Base-by-base conservation (phyloP, 2,888 invertebrate species). In the Euzophera pinguis region DNA sequence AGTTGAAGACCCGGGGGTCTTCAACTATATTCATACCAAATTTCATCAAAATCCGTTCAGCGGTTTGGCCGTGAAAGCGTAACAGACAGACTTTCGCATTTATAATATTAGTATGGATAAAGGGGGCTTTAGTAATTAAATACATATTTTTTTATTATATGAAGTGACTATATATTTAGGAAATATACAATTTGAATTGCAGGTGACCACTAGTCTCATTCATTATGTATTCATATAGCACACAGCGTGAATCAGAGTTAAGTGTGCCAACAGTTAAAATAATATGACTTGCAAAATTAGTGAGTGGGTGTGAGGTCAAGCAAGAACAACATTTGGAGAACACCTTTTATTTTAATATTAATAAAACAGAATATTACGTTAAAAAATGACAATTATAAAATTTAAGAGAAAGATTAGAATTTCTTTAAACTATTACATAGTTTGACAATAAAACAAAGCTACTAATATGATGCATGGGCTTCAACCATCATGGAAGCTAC, bases 361-460 rank as follows among this genome's bases (percentile, higher is more conserved):
- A 77, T 85, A 87, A 87, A 90, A 89, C 88, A 86, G 84, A 84
- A 86, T 84, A 80, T 84, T 85, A 86, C 65, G 78, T 84, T 83
- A 84, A 81, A 81, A 71, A 78, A 74, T 70, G 69, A 72, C 50
- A 50, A 50, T 77, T 76, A 68, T 73, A 71, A 78, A 81, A 75
- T 74, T 62, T 75, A 75, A 56, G 75, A 73, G 61, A 73, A 69
- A 66, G 70, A 79, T 85, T 80, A 84, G 77, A 82, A 75, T 60
- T 64, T 69, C 16, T 39, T 58, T 73, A 66, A 75, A 78, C 76
- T 74, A 75, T 73, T 67, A 75, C 72, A 73, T 69, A 67, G 67
- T 71, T 69, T 64, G 62, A 66, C 55, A 62, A 62, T 41, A 54
- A 57, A 58, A 50, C 22, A 56, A 54, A 55, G 54, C 43, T 56